Conservation (phyloP, 1,140 invertebrate genomes). For the Belonocnema kinseyi region DNA sequence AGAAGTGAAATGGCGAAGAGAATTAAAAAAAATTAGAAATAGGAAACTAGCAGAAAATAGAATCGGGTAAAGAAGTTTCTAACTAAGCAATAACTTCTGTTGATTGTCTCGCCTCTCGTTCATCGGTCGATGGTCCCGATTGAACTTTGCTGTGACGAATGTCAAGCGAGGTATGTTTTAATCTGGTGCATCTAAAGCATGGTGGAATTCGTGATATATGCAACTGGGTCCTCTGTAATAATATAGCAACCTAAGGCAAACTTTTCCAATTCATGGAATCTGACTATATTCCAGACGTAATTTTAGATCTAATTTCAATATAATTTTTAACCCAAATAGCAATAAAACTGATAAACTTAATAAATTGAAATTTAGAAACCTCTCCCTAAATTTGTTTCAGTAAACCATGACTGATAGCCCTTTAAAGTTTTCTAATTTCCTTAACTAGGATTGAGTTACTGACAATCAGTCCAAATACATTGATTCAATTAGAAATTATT, state of each 20-base stretch:
- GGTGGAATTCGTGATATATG: background rate
- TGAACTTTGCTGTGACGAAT: constrained; percentile 16
- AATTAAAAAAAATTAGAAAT: background rate
- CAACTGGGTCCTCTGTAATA: background rate
- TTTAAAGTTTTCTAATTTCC: no score
- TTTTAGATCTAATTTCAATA: no score
- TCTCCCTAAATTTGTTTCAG: no score
- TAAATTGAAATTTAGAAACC: no score
- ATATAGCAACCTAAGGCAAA: background rate
- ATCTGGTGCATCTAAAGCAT: constrained; percentile 18
- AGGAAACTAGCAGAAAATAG: background rate
- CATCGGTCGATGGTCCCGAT: background rate
- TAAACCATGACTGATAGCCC: no score
- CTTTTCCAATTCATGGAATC: constrained; percentile 3
- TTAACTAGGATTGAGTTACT: no score
- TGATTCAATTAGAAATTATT: no score
- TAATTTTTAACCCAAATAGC: no score
- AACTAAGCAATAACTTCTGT: background rate
- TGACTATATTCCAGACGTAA: background rate
- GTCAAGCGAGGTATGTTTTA: constrained; percentile 1
- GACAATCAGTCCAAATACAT: no score
- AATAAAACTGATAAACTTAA: no score
- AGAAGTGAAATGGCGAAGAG: no score
- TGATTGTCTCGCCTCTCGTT: background rate
- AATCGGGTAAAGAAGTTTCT: background rate